Conservation (phyloP, 1,140 invertebrate species). For the Pseudomyrmex concolor region DNA sequence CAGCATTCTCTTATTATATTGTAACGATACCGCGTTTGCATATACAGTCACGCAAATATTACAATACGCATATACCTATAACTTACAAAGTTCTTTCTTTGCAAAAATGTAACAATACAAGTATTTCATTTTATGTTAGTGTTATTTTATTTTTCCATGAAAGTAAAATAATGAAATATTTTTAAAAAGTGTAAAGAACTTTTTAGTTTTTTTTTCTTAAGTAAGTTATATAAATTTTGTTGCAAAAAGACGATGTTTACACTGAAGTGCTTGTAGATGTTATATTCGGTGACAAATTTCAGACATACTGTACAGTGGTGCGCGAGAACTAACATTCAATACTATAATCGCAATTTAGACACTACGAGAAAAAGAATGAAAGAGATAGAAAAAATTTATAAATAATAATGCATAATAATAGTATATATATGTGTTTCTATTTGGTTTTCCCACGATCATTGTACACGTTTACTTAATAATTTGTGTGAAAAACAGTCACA, state of each 20-base stretch:
- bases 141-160: neutral
- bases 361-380: slow-evolving; percentile 19
- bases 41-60: slow-evolving; percentile 13
- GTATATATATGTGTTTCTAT: neutral
- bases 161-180: too few relatives aligned
- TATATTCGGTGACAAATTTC: neutral
- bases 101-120: neutral
- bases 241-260: too few relatives aligned
- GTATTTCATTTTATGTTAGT: neutral
- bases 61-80: slow-evolving; percentile 14
- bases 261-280: neutral
- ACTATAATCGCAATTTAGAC: slow-evolving; percentile 8
- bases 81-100: neutral
- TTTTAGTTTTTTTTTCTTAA: neutral
- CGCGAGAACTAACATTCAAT: slow-evolving; percentile 11
- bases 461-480: slow-evolving; percentile 1
- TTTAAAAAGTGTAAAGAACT: neutral
- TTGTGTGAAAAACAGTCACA: neutral
- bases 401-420: slow-evolving; percentile 23
- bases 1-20: too few relatives aligned
- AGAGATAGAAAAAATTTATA: slow-evolving; percentile 41
- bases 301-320: neutral
- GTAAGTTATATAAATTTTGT: too few relatives aligned
- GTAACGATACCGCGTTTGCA: slow-evolving; percentile 36
- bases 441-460: slow-evolving; percentile 4